A percentile compares a stretch with the other conserved stretches of the same genome.
phyloP scores from a whole-genome alignment of 2,888 invertebrate genomes.

The Cactoblastis cactorum region DNA sequence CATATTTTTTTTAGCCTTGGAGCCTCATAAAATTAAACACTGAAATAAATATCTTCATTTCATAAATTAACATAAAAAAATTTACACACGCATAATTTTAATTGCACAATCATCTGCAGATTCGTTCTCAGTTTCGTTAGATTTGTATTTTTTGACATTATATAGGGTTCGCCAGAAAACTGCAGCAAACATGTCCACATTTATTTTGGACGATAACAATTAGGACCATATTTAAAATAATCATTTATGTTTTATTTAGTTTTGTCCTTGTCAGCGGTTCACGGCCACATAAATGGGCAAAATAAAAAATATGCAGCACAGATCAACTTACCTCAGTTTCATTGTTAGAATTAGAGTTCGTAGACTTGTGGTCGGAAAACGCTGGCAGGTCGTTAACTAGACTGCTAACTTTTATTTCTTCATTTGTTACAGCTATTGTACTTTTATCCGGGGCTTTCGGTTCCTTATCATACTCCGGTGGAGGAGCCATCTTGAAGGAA shows the following conservation, averaged over 20 bases:
- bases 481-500: slow-evolving; percentile 87
- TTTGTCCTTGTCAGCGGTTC: slow-evolving; percentile 1
- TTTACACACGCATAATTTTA: slow-evolving; percentile 18
- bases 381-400: slow-evolving; percentile 60
- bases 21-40: not conserved
- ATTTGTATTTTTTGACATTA: slow-evolving; percentile 48
- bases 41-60: not conserved
- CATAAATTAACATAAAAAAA: not conserved
- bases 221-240: not conserved
- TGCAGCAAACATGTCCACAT: slow-evolving; percentile 21
- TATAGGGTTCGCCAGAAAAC: slow-evolving; percentile 46
- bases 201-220: not conserved
- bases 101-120: slow-evolving; percentile 24
- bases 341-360: slow-evolving; percentile 47
- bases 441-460: slow-evolving; percentile 87
- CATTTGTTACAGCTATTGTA: slow-evolving; percentile 56
- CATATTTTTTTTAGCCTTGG: too few species aligned
- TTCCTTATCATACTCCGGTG: slow-evolving; percentile 87
- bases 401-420: slow-evolving; percentile 72
- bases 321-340: slow-evolving; percentile 71
- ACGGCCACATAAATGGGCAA: slow-evolving; percentile 27
- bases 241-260: not conserved
- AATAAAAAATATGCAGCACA: slow-evolving; percentile 50
- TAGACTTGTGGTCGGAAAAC: slow-evolving; percentile 60
- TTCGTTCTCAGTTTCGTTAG: slow-evolving; percentile 25